phyloP scores from a whole-genome alignment of 2,888 invertebrate genomes.

The Pammene fasciana region DNA sequence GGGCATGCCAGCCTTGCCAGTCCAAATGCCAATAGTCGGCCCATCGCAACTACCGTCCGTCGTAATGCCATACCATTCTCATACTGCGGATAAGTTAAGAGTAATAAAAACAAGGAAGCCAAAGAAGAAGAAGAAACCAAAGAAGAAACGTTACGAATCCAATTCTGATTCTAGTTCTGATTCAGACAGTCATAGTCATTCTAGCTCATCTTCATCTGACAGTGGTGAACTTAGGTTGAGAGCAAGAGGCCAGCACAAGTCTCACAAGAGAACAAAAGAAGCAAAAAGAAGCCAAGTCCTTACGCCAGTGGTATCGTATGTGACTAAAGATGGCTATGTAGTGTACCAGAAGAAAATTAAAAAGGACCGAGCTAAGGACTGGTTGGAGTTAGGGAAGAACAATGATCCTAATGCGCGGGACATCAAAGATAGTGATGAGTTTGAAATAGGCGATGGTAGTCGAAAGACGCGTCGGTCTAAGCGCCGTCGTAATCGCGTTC shows the following conservation, averaged over 20 bases:
- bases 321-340: conserved; percentile 71
- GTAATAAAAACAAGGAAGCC: conserved; percentile 29
- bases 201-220: not conserved
- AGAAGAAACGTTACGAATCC: conserved; percentile 42
- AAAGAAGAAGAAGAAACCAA: conserved; percentile 46
- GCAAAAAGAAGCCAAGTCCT: conserved; percentile 61
- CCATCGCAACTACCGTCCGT: conserved; percentile 52
- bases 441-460: conserved; percentile 34
- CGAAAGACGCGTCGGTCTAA: conserved; percentile 13
- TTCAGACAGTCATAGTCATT: conserved; percentile 44
- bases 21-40: conserved; percentile 51
- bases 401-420: conserved; percentile 34
- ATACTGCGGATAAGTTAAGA: conserved; percentile 50
- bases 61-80: conserved; percentile 69
- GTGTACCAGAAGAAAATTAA: conserved; percentile 74
- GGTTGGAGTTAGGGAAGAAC: conserved; percentile 59
- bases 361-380: conserved; percentile 68
- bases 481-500: not conserved
- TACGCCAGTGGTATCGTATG: conserved; percentile 73
- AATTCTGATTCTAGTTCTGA: conserved; percentile 32
- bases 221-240: conserved; percentile 44
- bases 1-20: conserved; percentile 43
- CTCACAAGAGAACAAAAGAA: too few relatives aligned
- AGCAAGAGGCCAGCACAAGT: conserved; percentile 2
- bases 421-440: conserved; percentile 45